Conservation (phyloP, 1,140 invertebrate genomes). For the Dufourea novaeangliae region DNA sequence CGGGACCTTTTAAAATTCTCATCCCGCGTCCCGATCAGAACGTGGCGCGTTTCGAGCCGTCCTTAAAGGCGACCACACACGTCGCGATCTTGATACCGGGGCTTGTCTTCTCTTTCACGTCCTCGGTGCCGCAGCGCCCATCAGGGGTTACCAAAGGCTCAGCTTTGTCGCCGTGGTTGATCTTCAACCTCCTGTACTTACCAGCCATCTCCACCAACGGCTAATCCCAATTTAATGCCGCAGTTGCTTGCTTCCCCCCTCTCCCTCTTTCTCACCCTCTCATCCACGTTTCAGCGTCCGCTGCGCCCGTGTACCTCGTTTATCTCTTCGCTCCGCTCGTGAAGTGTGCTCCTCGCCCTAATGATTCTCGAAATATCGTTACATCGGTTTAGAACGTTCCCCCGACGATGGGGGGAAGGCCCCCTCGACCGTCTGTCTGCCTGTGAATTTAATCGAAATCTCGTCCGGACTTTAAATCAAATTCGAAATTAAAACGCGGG, state of each 20-base stretch:
- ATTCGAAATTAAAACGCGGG: neutral
- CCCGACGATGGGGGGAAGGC: neutral
- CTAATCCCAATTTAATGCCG: conserved; percentile 64
- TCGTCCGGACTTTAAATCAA: neutral
- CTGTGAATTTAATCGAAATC: conserved; percentile 21
- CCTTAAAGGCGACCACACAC: conserved; percentile 64
- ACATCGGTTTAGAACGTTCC: conserved; percentile 52
- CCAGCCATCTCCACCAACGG: conserved; percentile 45
- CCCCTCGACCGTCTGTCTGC: neutral
- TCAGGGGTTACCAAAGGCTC: conserved; percentile 51
- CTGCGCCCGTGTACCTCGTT: conserved; percentile 47
- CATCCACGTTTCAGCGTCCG: neutral
- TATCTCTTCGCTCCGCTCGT: conserved; percentile 42
- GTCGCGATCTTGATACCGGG: conserved; percentile 63
- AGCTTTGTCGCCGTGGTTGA: conserved; percentile 59
- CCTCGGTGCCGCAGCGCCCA: conserved; percentile 41
- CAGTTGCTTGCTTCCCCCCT: too few species aligned
- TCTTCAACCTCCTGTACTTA: conserved; percentile 49
- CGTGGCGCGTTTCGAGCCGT: conserved; percentile 36
- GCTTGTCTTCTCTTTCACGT: conserved; percentile 56
- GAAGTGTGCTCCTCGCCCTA: conserved; percentile 43
- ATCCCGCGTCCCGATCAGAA: conserved; percentile 16
- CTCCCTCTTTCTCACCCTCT: conserved; percentile 31
- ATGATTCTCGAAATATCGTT: conserved; percentile 54
- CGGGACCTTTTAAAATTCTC: conserved; percentile 5